Conservation (phyloP, 2,888 invertebrate species). For the Hylaea fasciaria region DNA sequence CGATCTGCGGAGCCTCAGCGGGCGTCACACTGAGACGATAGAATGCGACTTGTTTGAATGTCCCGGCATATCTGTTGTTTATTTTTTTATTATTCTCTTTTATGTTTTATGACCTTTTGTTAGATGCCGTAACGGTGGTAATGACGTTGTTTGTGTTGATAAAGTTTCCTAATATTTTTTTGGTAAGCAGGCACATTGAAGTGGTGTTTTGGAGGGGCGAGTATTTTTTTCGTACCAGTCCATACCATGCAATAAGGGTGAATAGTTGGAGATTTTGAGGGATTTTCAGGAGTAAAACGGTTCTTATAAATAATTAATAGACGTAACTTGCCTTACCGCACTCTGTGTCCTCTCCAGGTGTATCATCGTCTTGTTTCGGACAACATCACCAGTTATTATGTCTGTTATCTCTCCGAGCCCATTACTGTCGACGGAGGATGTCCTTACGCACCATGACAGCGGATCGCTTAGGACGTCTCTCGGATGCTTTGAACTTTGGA, state of each 20-base stretch:
- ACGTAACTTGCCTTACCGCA: neutral
- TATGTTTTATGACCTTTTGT: neutral
- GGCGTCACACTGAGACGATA: slow-evolving; percentile 56
- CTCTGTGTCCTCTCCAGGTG: slow-evolving; percentile 41
- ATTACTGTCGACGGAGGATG: slow-evolving; percentile 47
- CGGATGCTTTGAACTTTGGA: slow-evolving; percentile 5
- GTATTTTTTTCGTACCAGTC: no score
- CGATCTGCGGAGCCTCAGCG: slow-evolving; percentile 59
- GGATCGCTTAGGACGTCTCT: slow-evolving; percentile 21
- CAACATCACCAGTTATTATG: slow-evolving; percentile 62
- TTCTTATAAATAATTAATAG: neutral
- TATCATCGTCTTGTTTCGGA: slow-evolving; percentile 44
- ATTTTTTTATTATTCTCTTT: slow-evolving; percentile 3
- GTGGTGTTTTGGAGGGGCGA: no score
- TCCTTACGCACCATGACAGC: slow-evolving; percentile 43
- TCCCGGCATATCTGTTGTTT: slow-evolving; percentile 7
- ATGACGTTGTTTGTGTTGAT: neutral
- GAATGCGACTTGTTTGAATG: slow-evolving; percentile 43
- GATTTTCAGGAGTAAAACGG: neutral
- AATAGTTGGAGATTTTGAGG: neutral
- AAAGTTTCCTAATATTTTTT: no score
- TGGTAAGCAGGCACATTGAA: no score
- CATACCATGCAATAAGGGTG: no score
- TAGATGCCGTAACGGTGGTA: neutral
- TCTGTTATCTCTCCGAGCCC: slow-evolving; percentile 60